phyloP scores from a whole-genome alignment of 1,140 invertebrate species.

The Sycophila sp. region DNA sequence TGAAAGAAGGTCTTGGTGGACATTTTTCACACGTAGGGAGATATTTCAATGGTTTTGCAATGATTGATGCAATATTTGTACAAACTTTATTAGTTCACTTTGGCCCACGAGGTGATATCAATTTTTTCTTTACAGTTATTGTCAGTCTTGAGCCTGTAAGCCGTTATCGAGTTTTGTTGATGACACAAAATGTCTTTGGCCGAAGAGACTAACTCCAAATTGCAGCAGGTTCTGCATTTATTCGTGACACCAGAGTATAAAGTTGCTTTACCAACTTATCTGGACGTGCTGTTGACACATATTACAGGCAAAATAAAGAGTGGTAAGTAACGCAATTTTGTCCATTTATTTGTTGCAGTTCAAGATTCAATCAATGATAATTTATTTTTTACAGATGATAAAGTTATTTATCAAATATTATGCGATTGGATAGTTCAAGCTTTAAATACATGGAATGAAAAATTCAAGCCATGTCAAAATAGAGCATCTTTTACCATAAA shows the following conservation, averaged over 20 bases:
- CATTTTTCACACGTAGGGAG: no score
- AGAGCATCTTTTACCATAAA: conserved; percentile 63
- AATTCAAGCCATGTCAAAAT: conserved; percentile 56
- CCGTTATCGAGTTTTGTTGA: no score
- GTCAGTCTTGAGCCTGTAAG: no score
- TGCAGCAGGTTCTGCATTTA: conserved; percentile 58
- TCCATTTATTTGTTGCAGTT: neutral
- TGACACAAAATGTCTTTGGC: conserved; percentile 14
- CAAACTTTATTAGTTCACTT: no score
- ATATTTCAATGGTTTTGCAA: no score
- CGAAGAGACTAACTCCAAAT: conserved; percentile 40
- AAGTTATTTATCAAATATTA: conserved; percentile 14
- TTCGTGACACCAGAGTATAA: conserved; percentile 59
- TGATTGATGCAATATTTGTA: no score
- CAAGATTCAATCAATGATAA: neutral
- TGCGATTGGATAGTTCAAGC: conserved; percentile 54
- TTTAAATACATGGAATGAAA: conserved; percentile 50
- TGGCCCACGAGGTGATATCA: no score
- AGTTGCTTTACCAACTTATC: conserved; percentile 56
- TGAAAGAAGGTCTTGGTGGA: no score
- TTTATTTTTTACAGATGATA: neutral
- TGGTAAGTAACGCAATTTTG: conserved; percentile 44
- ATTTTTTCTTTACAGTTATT: no score
- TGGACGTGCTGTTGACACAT: conserved; percentile 60
- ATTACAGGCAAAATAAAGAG: conserved; percentile 50